Conservation (phyloP, 2,797 vertebrate species). For the Siniperca scherzeri region DNA sequence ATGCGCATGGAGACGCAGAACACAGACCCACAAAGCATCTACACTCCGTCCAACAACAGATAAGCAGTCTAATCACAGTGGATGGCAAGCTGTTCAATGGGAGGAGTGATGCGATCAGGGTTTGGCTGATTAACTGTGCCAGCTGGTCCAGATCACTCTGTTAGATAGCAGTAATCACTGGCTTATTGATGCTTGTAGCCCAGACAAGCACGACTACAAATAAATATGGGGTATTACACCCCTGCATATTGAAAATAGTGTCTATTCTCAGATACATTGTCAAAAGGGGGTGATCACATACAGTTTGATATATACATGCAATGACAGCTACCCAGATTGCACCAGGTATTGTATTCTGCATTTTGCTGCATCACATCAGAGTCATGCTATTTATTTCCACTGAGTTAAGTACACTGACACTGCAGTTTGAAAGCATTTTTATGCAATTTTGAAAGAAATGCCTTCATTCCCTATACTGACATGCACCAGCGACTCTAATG, state of each 20-base stretch:
- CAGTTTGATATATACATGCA: conserved; percentile 10
- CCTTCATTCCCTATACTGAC: not conserved
- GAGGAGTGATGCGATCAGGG: conserved; percentile 71
- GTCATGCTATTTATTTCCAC: not conserved
- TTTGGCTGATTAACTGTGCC: conserved; percentile 76
- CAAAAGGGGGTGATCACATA: conserved; percentile 20
- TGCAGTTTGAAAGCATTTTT: not conserved
- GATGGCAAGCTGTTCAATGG: conserved; percentile 73
- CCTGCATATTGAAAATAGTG: conserved; percentile 33
- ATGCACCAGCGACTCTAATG: not conserved
- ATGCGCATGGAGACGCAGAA: conserved; percentile 18
- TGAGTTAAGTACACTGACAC: not conserved
- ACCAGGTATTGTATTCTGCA: conserved; percentile 19
- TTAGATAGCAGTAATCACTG: conserved; percentile 72
- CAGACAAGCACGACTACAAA: conserved; percentile 46
- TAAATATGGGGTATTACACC: conserved; percentile 33
- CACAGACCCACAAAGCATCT: conserved; percentile 30
- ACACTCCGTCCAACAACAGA: conserved; percentile 56
- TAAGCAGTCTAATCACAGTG: conserved; percentile 76
- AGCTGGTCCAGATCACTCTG: conserved; percentile 74
- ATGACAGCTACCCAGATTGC: conserved; percentile 13
- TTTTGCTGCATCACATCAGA: conserved; percentile 18
- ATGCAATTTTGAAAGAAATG: conserved; percentile 11
- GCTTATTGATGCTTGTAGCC: conserved; percentile 65
- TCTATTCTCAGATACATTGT: conserved; percentile 17